Percentiles rank a stretch among this genome's conserved stretches.
These are phyloP conservation scores for Nixonia krombeini DNA, from an alignment of 1,140 invertebrate genomes.

Conservation along the genomic window DNA sequence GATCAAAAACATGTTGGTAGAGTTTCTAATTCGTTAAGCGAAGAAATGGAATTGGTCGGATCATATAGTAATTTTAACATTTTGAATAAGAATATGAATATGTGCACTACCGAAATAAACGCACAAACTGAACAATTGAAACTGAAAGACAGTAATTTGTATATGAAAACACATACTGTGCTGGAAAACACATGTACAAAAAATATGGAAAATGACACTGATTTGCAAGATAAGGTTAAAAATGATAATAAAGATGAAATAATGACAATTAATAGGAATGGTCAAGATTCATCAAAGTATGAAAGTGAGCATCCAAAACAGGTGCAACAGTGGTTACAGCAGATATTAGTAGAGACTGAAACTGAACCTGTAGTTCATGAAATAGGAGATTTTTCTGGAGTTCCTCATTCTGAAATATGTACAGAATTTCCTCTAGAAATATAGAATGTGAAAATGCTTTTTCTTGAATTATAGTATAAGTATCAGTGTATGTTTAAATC, in stretches of 20 bases:
- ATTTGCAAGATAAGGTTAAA: not conserved
- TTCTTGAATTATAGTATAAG: too few relatives aligned
- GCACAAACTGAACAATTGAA: too few relatives aligned
- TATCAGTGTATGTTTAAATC: too few relatives aligned
- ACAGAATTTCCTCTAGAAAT: constrained; percentile 74
- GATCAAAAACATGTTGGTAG: constrained; percentile 3
- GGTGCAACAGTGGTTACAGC: constrained; percentile 73
- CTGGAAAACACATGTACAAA: constrained; percentile 16
- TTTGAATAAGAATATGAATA: constrained; percentile 1
- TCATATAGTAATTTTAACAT: not conserved
- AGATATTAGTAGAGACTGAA: constrained; percentile 73
- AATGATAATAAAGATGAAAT: too few relatives aligned
- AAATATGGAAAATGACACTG: constrained; percentile 46
- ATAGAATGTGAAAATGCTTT: constrained; percentile 60
- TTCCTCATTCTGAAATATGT: constrained; percentile 69
- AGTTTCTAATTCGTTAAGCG: not conserved
- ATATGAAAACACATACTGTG: constrained; percentile 22
- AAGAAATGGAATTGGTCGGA: not conserved
- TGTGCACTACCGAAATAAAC: not conserved
- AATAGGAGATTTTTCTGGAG: constrained; percentile 69
- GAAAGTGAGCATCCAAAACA: constrained; percentile 68
- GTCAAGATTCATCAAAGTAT: constrained; percentile 29
- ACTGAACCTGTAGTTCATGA: constrained; percentile 71
- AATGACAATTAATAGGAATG: constrained; percentile 12
- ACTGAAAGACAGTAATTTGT: constrained; percentile 15